phyloP scores from a whole-genome alignment of 2,888 invertebrate genomes.

The Hermaeophaga mercurialis region DNA sequence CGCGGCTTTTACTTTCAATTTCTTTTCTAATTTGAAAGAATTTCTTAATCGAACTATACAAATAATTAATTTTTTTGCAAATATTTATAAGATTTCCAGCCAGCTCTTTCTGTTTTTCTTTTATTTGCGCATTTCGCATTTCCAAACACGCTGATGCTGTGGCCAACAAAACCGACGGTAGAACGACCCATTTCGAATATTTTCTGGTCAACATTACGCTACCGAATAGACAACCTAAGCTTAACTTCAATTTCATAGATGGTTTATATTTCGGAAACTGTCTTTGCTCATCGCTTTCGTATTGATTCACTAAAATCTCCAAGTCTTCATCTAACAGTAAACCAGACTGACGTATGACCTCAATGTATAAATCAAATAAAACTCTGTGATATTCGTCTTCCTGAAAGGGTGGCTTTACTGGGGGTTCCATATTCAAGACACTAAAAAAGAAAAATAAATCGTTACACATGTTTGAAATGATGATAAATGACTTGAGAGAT shows the following conservation, averaged over 20 bases:
- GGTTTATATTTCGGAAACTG: constrained; percentile 22
- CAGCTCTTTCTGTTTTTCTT: constrained; percentile 19
- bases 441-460: no score
- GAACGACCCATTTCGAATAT: constrained; percentile 23
- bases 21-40: constrained; percentile 38
- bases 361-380: constrained; percentile 34
- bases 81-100: constrained; percentile 28
- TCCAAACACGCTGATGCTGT: constrained; percentile 16
- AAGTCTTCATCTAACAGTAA: constrained; percentile 44
- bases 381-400: constrained; percentile 26
- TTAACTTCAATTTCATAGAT: constrained; percentile 30
- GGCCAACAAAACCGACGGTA: constrained; percentile 30
- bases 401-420: not conserved
- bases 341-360: constrained; percentile 40
- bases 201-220: constrained; percentile 31
- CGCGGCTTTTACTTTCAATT: constrained; percentile 20
- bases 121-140: constrained; percentile 12
- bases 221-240: constrained; percentile 23
- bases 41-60: constrained; percentile 33
- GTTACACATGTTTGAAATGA: no score
- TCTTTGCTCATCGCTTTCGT: constrained; percentile 26
- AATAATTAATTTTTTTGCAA: constrained; percentile 30
- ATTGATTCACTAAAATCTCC: constrained; percentile 37
- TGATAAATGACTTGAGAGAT: no score
- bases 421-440: no score